Percentiles rank a stretch among this genome's conserved stretches.
phyloP scores from a whole-genome alignment of 2,113 vertebrate genomes.

The Lethenteron reissneri region DNA sequence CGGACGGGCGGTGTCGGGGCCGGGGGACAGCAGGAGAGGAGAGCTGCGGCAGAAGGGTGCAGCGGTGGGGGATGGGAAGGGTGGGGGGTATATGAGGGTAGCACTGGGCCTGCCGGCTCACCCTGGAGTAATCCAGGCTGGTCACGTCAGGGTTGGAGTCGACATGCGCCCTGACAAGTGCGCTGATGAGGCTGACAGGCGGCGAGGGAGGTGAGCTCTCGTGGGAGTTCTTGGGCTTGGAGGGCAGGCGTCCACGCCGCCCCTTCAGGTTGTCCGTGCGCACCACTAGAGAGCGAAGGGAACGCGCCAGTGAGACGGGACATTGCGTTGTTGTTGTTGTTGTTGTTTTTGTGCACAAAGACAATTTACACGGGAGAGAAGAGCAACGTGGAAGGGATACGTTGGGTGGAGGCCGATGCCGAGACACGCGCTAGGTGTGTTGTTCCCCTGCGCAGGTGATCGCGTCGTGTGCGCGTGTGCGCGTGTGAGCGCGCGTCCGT shows the following conservation, averaged over 20 bases:
- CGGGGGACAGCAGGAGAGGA: no score
- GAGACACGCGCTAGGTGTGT: no score
- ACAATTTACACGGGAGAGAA: neutral
- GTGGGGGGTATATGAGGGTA: no score
- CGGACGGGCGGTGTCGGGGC: no score
- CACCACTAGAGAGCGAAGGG: slow-evolving; percentile 40
- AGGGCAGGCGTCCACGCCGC: slow-evolving; percentile 77
- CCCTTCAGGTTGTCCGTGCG: slow-evolving; percentile 91
- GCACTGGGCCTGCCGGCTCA: slow-evolving; percentile 25
- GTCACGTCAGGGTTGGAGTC: slow-evolving; percentile 97
- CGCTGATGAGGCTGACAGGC: slow-evolving; percentile 91
- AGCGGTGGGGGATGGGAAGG: slow-evolving; percentile 13
- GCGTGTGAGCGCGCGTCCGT: no score
- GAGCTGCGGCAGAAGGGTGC: slow-evolving; percentile 9
- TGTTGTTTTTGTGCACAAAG: neutral
- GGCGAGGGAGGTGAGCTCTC: slow-evolving; percentile 81
- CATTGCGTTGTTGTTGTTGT: no score
- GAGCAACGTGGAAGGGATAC: no score
- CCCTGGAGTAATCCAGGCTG: slow-evolving; percentile 87
- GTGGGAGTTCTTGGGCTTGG: slow-evolving; percentile 96
- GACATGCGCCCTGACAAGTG: slow-evolving; percentile 85
- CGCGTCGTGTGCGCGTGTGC: no score
- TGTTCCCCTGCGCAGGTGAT: no score
- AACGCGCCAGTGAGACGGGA: no score
- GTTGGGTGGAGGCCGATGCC: no score